phyloP scores from a whole-genome alignment of 2,888 invertebrate genomes.

The Morpho achilles region DNA sequence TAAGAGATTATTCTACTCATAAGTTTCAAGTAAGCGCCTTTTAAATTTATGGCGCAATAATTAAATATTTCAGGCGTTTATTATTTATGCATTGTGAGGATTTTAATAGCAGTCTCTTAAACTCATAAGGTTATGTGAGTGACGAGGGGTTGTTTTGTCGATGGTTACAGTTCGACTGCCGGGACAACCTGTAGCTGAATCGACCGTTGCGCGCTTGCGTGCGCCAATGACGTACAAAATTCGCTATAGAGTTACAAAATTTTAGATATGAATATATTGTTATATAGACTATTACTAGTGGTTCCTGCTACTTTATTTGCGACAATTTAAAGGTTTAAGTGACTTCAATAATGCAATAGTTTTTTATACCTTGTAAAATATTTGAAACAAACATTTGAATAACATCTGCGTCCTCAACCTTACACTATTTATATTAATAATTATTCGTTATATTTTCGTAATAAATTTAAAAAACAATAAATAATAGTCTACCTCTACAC shows the following conservation, averaged over 20 bases:
- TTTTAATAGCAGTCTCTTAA: conserved; percentile 44
- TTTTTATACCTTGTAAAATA: no score
- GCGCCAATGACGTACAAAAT: conserved; percentile 69
- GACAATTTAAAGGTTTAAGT: no score
- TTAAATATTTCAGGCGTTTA: conserved; percentile 38
- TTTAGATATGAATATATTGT: neutral
- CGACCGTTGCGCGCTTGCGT: conserved; percentile 75
- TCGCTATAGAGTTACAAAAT: conserved; percentile 37
- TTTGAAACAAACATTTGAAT: no score
- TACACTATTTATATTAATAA: no score
- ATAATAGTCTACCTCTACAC: no score
- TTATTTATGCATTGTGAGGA: conserved; percentile 14
- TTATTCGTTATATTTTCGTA: no score
- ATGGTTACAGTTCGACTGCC: conserved; percentile 59
- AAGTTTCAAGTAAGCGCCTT: conserved; percentile 54
- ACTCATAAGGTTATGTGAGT: conserved; percentile 35
- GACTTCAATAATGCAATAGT: no score
- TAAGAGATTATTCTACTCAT: conserved; percentile 40
- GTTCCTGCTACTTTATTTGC: no score
- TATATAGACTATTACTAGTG: no score
- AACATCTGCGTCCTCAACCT: no score
- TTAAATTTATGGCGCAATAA: conserved; percentile 56
- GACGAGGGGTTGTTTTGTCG: conserved; percentile 38
- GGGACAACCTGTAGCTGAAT: conserved; percentile 73
- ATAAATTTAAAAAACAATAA: no score